These are phyloP conservation scores for Adoxophyes honmai DNA, from an alignment of 1,140 invertebrate genomes.

Conservation along the genomic window DNA sequence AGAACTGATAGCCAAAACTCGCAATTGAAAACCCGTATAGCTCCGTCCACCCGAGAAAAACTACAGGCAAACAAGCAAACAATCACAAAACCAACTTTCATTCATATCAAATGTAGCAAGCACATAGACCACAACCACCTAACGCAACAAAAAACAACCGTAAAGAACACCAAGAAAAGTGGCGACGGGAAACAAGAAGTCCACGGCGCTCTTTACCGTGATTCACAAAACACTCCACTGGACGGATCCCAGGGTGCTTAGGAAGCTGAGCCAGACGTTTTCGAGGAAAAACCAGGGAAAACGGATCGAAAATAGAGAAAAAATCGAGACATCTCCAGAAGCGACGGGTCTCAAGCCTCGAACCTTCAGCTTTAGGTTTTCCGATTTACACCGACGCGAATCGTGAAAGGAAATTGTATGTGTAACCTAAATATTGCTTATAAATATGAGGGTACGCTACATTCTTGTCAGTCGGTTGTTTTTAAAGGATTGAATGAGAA, in stretches of 20 bases:
- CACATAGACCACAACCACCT: no score
- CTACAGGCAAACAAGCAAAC: no score
- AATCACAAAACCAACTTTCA: no score
- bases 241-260: constrained; percentile 33
- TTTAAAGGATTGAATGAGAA: no score
- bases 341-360: constrained; percentile 61
- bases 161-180: not conserved
- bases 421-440: not conserved
- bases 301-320: constrained; percentile 72
- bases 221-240: constrained; percentile 31
- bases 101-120: no score
- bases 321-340: constrained; percentile 73
- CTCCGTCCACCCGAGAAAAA: no score
- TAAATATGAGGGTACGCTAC: no score
- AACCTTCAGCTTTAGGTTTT: constrained; percentile 49
- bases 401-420: not conserved
- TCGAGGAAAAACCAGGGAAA: constrained; percentile 50
- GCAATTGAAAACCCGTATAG: no score
- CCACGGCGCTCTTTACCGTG: not conserved
- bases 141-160: no score
- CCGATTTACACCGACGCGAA: constrained; percentile 41
- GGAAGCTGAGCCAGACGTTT: constrained; percentile 62
- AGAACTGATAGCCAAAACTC: no score
- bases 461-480: no score
- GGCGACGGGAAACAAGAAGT: not conserved